Conservation (phyloP, 2,113 vertebrate genomes). For the Anguilla rostrata region DNA sequence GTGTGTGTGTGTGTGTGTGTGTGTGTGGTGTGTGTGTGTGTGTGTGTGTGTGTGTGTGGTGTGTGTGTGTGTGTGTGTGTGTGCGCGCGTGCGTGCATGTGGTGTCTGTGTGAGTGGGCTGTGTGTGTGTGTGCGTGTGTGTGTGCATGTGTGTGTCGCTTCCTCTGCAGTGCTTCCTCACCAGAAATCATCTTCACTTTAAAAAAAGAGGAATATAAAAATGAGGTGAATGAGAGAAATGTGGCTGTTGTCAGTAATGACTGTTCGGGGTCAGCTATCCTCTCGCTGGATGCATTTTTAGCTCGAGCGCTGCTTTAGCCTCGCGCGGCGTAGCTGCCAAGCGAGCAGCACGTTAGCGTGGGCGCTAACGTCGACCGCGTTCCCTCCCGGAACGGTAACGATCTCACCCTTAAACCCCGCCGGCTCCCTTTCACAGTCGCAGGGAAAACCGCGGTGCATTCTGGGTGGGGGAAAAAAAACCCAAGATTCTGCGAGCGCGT, state of each 20-base stretch:
- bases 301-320: constrained; percentile 73
- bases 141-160: no score
- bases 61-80: no score
- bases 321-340: constrained; percentile 67
- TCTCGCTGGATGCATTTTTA: constrained; percentile 75
- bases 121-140: no score
- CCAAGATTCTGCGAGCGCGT: no score
- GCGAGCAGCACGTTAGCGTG: constrained; percentile 70
- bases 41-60: no score
- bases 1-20: no score
- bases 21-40: no score
- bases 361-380: constrained; percentile 69
- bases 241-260: constrained; percentile 72
- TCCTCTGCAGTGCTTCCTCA: no score
- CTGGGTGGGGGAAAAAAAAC: no score
- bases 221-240: constrained; percentile 44
- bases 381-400: constrained; percentile 71
- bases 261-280: constrained; percentile 87
- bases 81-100: no score
- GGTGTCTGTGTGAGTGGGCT: no score
- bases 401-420: constrained; percentile 67
- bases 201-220: constrained; percentile 38
- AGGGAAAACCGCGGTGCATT: neutral
- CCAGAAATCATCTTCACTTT: neutral
- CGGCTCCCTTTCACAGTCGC: neutral